phyloP scores from a whole-genome alignment of 2,888 invertebrate species.

The Heliconius charithonia region DNA sequence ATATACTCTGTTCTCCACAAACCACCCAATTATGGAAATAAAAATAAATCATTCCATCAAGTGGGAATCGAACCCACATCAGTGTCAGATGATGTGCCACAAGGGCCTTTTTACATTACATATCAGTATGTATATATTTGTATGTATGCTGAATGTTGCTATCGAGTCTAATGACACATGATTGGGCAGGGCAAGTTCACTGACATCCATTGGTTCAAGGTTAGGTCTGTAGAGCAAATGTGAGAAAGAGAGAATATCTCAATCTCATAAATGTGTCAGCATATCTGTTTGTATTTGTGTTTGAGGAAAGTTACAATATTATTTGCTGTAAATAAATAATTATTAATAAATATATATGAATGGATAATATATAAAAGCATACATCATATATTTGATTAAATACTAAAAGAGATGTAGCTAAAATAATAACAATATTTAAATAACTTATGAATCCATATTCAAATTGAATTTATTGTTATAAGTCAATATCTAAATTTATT shows the following conservation, averaged over 20 bases:
- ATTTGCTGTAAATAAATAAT: not conserved
- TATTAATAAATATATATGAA: not conserved
- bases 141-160: slow-evolving; percentile 22
- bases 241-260: slow-evolving; percentile 14
- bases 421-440: too few species aligned
- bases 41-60: too few species aligned
- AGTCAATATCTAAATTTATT: not conserved
- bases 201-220: slow-evolving; percentile 42
- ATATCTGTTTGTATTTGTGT: not conserved
- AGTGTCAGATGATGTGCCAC: not conserved
- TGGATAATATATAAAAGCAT: not conserved
- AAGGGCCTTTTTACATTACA: not conserved
- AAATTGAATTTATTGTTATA: not conserved
- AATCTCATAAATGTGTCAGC: slow-evolving; percentile 7
- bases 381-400: not conserved
- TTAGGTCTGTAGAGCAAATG: slow-evolving; percentile 34
- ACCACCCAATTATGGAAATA: not conserved
- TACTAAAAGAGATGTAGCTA: too few species aligned
- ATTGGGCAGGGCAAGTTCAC: slow-evolving; percentile 41
- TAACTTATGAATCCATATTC: too few species aligned
- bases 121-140: not conserved
- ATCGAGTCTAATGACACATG: slow-evolving; percentile 37
- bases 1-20: not conserved
- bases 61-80: too few species aligned
- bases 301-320: slow-evolving; percentile 4